These are phyloP conservation scores for Empidonax alnorum DNA, from an alignment of 2,113 vertebrate genomes.

Conservation along the genomic window DNA sequence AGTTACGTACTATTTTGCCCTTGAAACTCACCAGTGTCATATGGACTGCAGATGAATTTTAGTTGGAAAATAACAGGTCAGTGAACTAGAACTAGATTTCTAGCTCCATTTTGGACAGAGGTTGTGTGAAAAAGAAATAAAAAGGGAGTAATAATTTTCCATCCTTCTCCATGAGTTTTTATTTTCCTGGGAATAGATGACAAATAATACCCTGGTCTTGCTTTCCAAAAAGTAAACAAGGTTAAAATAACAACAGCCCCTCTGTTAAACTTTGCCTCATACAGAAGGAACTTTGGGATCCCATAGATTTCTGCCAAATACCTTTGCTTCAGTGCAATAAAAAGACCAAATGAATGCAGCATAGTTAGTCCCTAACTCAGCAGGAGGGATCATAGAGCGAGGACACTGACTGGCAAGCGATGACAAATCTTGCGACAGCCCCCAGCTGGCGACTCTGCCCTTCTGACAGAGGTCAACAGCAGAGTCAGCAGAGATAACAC, in stretches of 20 bases:
- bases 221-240: not conserved
- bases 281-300: not conserved
- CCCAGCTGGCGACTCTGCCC: slow-evolving; percentile 30
- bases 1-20: not conserved
- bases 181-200: not conserved
- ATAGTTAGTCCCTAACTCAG: slow-evolving; percentile 29
- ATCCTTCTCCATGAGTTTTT: not conserved
- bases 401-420: slow-evolving; percentile 10
- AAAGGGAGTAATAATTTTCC: not conserved
- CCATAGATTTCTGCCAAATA: not conserved
- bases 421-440: slow-evolving; percentile 50
- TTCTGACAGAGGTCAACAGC: slow-evolving; percentile 53
- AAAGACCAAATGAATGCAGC: not conserved
- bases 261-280: not conserved
- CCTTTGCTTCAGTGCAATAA: not conserved
- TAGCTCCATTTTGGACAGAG: not conserved
- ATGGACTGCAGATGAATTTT: not conserved
- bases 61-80: not conserved
- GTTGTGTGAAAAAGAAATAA: not conserved
- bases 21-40: not conserved
- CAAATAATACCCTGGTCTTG: not conserved
- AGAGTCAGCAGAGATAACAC: slow-evolving; percentile 45
- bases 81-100: not conserved
- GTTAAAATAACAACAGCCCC: not conserved
- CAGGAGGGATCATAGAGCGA: not conserved